phyloP scores from a whole-genome alignment of 1,140 invertebrate species.

The Ostrea denselamellosa region DNA sequence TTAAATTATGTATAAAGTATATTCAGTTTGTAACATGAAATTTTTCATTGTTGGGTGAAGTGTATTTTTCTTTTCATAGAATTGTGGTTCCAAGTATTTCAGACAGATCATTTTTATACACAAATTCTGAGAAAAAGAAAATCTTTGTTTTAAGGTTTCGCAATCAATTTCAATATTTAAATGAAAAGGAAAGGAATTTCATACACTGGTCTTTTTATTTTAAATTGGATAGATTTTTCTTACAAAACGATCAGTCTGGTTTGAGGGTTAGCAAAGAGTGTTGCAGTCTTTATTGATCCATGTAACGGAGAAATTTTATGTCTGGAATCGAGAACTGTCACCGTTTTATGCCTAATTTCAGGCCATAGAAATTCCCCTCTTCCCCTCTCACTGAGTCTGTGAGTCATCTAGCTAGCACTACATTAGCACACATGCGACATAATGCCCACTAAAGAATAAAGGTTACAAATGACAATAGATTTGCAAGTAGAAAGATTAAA shows the following conservation, averaged over 20 bases:
- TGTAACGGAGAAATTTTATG: background rate
- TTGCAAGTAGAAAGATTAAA: conserved; percentile 22
- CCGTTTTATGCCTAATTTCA: conserved; percentile 10
- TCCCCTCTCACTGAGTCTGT: background rate
- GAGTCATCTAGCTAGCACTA: background rate
- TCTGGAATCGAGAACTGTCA: background rate
- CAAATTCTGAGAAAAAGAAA: no score
- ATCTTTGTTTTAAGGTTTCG: no score
- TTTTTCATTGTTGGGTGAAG: no score
- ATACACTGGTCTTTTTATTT: no score
- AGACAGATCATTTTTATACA: no score
- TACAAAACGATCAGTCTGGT: background rate
- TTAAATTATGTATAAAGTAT: no score
- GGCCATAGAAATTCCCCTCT: conserved; percentile 3
- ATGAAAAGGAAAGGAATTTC: no score
- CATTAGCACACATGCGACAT: conserved; percentile 17
- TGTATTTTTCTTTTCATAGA: no score
- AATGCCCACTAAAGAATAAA: background rate
- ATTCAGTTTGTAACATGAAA: no score
- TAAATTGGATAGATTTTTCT: no score
- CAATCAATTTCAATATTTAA: no score
- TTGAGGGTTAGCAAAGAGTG: background rate
- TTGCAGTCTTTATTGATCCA: conserved; percentile 13
- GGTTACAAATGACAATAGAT: conserved; percentile 20
- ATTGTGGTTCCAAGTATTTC: no score